Evolutionary conservation across 92 coral and sea anemone genomes (phyloP), one percentile per base, ranked within the genome.

Genomic region (Chrysogorgia sp.): DNA sequence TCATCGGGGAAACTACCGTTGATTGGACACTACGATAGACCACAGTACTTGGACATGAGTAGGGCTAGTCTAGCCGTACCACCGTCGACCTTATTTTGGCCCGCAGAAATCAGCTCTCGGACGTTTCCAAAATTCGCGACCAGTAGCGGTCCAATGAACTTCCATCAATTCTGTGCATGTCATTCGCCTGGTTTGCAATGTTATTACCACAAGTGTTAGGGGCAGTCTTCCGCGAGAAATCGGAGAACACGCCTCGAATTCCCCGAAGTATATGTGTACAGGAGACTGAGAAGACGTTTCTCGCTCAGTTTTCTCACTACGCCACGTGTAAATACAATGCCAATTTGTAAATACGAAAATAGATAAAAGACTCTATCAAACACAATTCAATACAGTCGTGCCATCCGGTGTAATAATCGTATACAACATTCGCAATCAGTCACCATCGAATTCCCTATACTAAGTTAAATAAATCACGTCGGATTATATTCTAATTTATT

Each of bases 271-370:
- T 34, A 15, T 0, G 15, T 12, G 17, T 12, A 3, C 4, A 12
- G 28, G 1, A 28, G 41, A 29, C 24, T 24, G 30, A 25, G 12
- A 61, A 58, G 1, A 34, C 1, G 3, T n/a, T n/a, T 12, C 53
- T 47, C 7, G 15, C 14, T 7, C 17, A 47, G 53, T 2, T 47
- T 57, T 29, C 63, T 23, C 58, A 30, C 48, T 47, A 37, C 22
- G 53, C 79, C 79, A 72, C 79, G 79, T 72, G 79, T 53, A 53
- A 34, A 72, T 56, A 72, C 79, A 72, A 72, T 26, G 79, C 49
- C 79, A 72, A 72, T 72, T 72, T 72, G 79, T 72, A 72, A 72
- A 72, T 56, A 72, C 35, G 34, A 55, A 72, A 72, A 72, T 52
- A 72, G 79, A 31, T 33, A 19, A 56, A 37, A 72, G 37, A 29